phyloP scores from a whole-genome alignment of 2,888 invertebrate species.

The Agrypnus murinus region DNA sequence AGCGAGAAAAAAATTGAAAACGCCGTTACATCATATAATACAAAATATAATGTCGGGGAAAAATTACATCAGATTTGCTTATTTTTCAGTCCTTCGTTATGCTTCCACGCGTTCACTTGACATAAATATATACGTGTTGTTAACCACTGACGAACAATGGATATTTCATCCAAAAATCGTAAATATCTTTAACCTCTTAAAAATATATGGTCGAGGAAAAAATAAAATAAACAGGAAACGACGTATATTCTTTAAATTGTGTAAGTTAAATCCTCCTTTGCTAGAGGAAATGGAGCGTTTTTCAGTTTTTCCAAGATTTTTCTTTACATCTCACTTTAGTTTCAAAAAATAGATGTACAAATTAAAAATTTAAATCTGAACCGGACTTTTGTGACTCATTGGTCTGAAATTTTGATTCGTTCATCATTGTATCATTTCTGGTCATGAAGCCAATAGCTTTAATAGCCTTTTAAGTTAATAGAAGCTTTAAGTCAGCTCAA shows the following conservation, averaged over 20 bases:
- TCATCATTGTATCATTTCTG: too few species aligned
- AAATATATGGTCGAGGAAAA: not conserved
- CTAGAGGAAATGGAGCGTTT: too few species aligned
- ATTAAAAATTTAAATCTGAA: too few species aligned
- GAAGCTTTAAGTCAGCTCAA: too few species aligned
- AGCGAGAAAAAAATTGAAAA: conserved; percentile 32
- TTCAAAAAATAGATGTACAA: too few species aligned
- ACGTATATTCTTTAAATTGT: not conserved
- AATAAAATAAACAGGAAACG: conserved; percentile 6
- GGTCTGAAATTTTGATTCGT: too few species aligned
- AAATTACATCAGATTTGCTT: conserved; percentile 34
- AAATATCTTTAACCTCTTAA: conserved; percentile 9
- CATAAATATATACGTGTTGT: conserved; percentile 26
- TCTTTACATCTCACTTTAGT: too few species aligned
- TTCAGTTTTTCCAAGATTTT: too few species aligned
- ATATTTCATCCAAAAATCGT: conserved; percentile 19
- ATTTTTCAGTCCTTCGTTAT: conserved; percentile 40
- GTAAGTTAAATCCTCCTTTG: too few species aligned
- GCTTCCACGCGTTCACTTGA: conserved; percentile 27
- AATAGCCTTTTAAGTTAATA: too few species aligned
- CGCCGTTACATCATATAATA: conserved; percentile 27
- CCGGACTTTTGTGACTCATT: too few species aligned
- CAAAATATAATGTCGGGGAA: conserved; percentile 32
- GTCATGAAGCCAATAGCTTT: too few species aligned
- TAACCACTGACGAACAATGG: conserved; percentile 22